These are phyloP conservation scores for Drosophila paulistorum DNA, from an alignment of 1,140 invertebrate genomes.

Conservation along the genomic window DNA sequence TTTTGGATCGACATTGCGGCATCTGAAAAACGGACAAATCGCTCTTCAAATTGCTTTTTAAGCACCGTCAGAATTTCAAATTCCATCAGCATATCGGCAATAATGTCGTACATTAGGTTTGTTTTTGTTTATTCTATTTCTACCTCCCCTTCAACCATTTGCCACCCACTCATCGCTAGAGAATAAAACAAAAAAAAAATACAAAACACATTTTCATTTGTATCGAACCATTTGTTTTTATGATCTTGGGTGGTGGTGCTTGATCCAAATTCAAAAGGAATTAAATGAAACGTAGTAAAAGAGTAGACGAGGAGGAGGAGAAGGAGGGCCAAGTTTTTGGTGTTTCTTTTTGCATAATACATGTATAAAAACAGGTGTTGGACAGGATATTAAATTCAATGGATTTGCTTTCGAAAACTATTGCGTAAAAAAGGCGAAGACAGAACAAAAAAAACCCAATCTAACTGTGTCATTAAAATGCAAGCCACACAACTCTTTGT, in stretches of 20 bases:
- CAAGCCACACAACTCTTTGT: constrained; percentile 37
- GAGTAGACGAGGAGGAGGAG: background rate
- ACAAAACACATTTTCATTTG: constrained; percentile 37
- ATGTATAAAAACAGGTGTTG: constrained; percentile 63
- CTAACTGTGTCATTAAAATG: constrained; percentile 46
- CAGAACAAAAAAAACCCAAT: background rate
- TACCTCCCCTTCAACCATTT: constrained; percentile 2
- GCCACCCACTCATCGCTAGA: background rate
- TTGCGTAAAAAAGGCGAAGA: constrained; percentile 41
- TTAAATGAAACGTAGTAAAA: constrained; percentile 65
- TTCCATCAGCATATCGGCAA: constrained; percentile 59
- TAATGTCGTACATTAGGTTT: constrained; percentile 74
- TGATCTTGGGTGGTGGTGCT: constrained; percentile 59
- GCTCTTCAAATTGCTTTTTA: constrained; percentile 60
- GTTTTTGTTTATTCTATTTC: constrained; percentile 20
- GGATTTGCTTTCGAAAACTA: constrained; percentile 42
- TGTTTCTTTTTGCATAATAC: constrained; percentile 56
- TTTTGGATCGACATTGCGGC: constrained; percentile 26
- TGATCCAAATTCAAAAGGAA: constrained; percentile 64
- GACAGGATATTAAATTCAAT: constrained; percentile 72
- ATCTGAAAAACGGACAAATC: constrained; percentile 31
- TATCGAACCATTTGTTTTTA: constrained; percentile 60
- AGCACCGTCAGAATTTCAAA: constrained; percentile 56
- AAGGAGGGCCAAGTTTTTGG: background rate
- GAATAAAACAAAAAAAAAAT: background rate